Evolutionary conservation across 2,888 invertebrate species (phyloP).

Genomic region (Morpho achilles): DNA sequence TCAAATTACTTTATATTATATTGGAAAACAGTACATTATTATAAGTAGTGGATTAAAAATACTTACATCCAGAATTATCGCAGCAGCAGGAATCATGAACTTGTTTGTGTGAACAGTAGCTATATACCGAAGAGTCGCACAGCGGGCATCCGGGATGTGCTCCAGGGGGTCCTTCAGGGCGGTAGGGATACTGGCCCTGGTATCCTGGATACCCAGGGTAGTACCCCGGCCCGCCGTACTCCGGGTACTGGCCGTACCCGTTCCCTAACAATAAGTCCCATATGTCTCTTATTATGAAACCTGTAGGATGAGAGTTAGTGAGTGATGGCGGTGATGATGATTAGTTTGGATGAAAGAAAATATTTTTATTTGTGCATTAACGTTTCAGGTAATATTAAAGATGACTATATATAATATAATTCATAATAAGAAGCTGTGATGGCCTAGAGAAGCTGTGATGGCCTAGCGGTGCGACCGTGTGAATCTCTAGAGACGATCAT

Average conservation of each 20-base stretch:
- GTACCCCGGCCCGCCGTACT: slow-evolving; percentile 34
- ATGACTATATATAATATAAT: too few relatives aligned
- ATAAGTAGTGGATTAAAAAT: not conserved
- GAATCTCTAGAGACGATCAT: too few relatives aligned
- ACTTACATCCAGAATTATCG: slow-evolving; percentile 69
- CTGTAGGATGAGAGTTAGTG: slow-evolving; percentile 54
- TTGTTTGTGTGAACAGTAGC: slow-evolving; percentile 87
- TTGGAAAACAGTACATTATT: too few relatives aligned
- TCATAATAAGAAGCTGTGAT: too few relatives aligned
- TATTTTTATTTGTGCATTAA: too few relatives aligned
- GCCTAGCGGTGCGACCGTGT: too few relatives aligned
- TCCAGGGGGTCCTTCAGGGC: slow-evolving; percentile 58
- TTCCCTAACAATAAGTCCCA: slow-evolving; percentile 69
- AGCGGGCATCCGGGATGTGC: slow-evolving; percentile 82
- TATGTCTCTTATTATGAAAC: slow-evolving; percentile 70
- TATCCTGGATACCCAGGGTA: slow-evolving; percentile 33
- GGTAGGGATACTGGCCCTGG: slow-evolving; percentile 29
- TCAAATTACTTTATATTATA: too few relatives aligned
- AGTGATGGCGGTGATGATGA: not conserved
- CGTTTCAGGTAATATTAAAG: too few relatives aligned
- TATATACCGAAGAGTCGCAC: slow-evolving; percentile 88
- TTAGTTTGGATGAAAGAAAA: too few relatives aligned
- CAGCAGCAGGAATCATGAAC: slow-evolving; percentile 89
- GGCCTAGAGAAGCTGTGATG: too few relatives aligned
- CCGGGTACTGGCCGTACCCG: slow-evolving; percentile 41